Evolutionary conservation across 2,797 vertebrate genomes (phyloP).

Genomic region (Phrynocephalus forsythii): DNA sequence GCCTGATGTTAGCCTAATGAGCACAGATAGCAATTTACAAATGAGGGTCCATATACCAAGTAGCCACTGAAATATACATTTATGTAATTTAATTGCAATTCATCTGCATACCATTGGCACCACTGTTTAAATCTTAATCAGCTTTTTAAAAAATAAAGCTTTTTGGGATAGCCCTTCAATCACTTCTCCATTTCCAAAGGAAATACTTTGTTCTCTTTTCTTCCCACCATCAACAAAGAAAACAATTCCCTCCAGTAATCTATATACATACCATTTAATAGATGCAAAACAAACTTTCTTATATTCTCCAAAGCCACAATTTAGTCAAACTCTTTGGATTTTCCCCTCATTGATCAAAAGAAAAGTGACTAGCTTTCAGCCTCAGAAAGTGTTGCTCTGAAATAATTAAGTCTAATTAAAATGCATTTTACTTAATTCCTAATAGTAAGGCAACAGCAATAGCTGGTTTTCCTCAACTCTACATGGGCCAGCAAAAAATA

Average conservation of each 20-base stretch:
- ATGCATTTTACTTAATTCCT: constrained; percentile 52
- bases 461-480: constrained; percentile 16
- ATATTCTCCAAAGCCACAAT: constrained; percentile 42
- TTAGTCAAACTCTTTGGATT: constrained; percentile 45
- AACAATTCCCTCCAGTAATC: constrained; percentile 47
- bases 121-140: constrained; percentile 28
- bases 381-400: constrained; percentile 52
- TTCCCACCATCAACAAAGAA: constrained; percentile 34
- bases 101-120: constrained; percentile 25
- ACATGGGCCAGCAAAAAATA: constrained; percentile 30
- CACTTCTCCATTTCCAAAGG: constrained; percentile 38
- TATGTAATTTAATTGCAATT: constrained; percentile 36
- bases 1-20: constrained; percentile 38
- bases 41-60: constrained; percentile 25
- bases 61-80: constrained; percentile 13
- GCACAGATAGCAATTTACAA: constrained; percentile 4
- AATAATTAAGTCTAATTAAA: constrained; percentile 48
- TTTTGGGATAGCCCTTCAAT: constrained; percentile 14
- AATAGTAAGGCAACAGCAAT: constrained; percentile 45
- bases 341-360: constrained; percentile 62
- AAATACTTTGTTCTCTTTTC: constrained; percentile 48
- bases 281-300: constrained; percentile 49
- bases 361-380: constrained; percentile 47
- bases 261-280: constrained; percentile 50
- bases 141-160: constrained; percentile 14